Evolutionary conservation across 2,113 vertebrate species (phyloP), one percentile per base, ranked within the genome.

Genomic region (Albula goreensis): DNA sequence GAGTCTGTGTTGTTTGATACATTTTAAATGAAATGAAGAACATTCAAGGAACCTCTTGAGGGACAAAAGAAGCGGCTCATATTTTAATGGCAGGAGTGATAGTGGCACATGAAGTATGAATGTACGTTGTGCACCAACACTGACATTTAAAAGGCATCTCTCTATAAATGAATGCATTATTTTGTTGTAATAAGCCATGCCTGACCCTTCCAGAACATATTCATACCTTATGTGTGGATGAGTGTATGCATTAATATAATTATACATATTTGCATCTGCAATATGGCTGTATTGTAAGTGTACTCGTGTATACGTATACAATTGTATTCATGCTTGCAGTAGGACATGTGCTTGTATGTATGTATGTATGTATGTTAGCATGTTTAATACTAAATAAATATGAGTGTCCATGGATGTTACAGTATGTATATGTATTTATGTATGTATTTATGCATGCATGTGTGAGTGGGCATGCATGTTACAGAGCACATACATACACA

Each of bases 311-410:
- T 81, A 52, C 60, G 17, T 79, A 10, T 48, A 5, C 48, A 41
- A 41, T 41, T 41, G 31, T 41, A 41, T 41, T 41, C 31, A 41
- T 41, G 31, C 31, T 41, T 41, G 31, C 31, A 41, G 31, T 41
- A 41, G 31, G 31, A 53, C 86, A 70, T 53, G 50, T 86, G 88
- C 86, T 85, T 88, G 84, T 82, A 84, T 87, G 3, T 87, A 15
- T 50, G 22, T 49, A 48, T 82, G 41, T 66, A 50, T 50, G 12
- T 22, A 51, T 70, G 41, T 50, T 22, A 49, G 51, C 52, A 56
- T 41, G 19, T 53, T 9, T 85, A 53, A 31, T 3, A 51, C 17
- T 51, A 74, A 2, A 82, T 82, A 82, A 31, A 49, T 25, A 82
- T 57, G 51, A 1, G 1, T 41, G 31, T 41, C 31, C 31, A 41